These are phyloP conservation scores for Heliconius hermathena DNA, from an alignment of 1,140 invertebrate genomes.

Conservation along the genomic window DNA sequence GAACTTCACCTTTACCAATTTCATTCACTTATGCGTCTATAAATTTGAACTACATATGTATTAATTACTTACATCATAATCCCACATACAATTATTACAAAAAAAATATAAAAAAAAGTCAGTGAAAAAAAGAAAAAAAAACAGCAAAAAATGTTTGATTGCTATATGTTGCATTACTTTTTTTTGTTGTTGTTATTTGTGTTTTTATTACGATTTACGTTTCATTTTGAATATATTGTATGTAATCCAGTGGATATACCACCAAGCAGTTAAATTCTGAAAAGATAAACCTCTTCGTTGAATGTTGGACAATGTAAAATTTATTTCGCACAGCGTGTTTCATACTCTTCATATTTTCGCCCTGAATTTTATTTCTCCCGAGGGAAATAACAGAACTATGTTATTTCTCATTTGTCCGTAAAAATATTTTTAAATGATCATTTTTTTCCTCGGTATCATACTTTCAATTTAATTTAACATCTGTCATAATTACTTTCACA, in stretches of 20 bases:
- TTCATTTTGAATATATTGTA: constrained; percentile 22
- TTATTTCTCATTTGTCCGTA: constrained; percentile 28
- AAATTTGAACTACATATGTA: no score
- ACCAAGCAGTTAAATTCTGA: background rate
- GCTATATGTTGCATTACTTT: no score
- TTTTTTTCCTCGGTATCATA: background rate
- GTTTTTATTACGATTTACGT: background rate
- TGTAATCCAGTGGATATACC: constrained; percentile 28
- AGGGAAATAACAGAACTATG: constrained; percentile 49
- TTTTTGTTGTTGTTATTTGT: background rate
- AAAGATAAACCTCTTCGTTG: constrained; percentile 18
- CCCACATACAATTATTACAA: no score
- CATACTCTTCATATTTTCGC: constrained; percentile 53
- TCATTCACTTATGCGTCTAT: no score
- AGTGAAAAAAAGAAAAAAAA: no score
- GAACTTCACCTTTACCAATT: no score
- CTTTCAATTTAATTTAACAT: constrained; percentile 1
- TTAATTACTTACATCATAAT: no score
- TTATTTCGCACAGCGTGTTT: constrained; percentile 33
- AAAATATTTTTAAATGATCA: constrained; percentile 30
- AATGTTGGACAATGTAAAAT: constrained; percentile 36
- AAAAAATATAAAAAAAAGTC: no score
- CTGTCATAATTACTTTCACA: background rate
- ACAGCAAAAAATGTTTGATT: no score
- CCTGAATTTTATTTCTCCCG: constrained; percentile 50